A percentile compares a stretch with the other conserved stretches of the same genome.
Evolutionary conservation across 2,888 invertebrate species (phyloP).

Genomic region (Dorcus hopei): DNA sequence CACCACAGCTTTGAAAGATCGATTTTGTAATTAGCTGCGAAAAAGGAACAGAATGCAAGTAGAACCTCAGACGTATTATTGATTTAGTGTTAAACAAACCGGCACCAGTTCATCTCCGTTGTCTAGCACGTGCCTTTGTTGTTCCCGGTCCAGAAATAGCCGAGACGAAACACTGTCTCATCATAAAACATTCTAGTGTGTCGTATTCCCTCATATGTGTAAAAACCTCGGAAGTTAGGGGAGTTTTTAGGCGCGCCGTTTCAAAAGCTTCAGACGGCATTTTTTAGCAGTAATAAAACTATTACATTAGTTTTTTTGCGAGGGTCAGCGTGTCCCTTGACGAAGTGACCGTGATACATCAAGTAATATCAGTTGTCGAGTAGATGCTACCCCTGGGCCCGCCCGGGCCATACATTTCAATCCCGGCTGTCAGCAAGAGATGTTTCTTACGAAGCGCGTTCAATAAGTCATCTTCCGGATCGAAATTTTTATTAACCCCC

Average conservation of each 20-base stretch:
- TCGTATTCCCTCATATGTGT: slow-evolving; percentile 34
- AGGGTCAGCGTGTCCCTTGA: slow-evolving; percentile 44
- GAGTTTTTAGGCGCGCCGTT: background rate
- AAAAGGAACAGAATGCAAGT: background rate
- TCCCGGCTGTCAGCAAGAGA: slow-evolving; percentile 45
- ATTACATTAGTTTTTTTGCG: slow-evolving; percentile 49
- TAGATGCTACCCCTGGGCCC: slow-evolving; percentile 45
- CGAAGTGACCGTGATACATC: slow-evolving; percentile 52
- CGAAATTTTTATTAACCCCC: slow-evolving; percentile 4
- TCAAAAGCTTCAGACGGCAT: slow-evolving; percentile 5
- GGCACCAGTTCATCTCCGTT: slow-evolving; percentile 33
- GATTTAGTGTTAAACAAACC: slow-evolving; percentile 38
- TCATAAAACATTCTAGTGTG: slow-evolving; percentile 32
- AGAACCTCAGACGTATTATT: slow-evolving; percentile 26
- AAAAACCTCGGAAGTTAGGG: slow-evolving; percentile 28
- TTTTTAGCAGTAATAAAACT: slow-evolving; percentile 45
- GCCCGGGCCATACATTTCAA: slow-evolving; percentile 50
- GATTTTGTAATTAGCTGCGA: background rate
- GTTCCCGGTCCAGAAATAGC: slow-evolving; percentile 35
- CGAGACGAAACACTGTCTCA: slow-evolving; percentile 34
- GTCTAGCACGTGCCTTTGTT: slow-evolving; percentile 30
- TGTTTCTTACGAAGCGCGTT: slow-evolving; percentile 7
- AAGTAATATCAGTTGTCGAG: slow-evolving; percentile 51
- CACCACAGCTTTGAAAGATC: too few relatives aligned
- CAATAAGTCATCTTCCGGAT: slow-evolving; percentile 8